phyloP scores from a whole-genome alignment of 2,113 vertebrate species.

The Oceanites oceanicus region DNA sequence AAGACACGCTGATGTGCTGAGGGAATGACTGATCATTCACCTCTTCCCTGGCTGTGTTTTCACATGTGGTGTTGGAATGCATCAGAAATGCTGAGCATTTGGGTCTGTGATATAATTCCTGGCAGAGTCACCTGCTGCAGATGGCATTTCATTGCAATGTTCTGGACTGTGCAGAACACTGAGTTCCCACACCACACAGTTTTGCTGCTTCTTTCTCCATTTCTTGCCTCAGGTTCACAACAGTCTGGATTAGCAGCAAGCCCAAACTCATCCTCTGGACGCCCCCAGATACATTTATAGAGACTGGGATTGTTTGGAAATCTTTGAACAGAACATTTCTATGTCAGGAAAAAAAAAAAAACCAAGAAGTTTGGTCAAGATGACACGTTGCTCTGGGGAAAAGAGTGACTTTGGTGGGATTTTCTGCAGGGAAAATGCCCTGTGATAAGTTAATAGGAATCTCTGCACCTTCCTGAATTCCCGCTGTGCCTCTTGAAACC shows the following conservation, averaged over 20 bases:
- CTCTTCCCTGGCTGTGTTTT: neutral
- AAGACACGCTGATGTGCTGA: neutral
- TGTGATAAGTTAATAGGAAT: neutral
- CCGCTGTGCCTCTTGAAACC: neutral
- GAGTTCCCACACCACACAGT: neutral
- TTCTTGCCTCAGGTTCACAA: neutral
- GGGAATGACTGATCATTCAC: neutral
- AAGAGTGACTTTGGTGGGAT: neutral
- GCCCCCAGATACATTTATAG: neutral
- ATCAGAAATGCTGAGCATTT: neutral
- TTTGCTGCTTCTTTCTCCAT: neutral
- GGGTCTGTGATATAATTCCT: neutral
- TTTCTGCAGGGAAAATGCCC: neutral
- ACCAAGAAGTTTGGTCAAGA: neutral
- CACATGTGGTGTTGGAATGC: neutral
- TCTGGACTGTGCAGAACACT: neutral
- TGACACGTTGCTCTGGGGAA: no score
- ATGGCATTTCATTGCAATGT: accelerated
- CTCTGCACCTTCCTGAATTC: neutral
- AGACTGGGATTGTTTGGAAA: neutral
- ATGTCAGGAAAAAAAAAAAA: neutral
- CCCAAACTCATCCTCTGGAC: neutral
- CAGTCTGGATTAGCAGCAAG: neutral
- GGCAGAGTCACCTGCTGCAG: neutral
- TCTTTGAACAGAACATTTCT: neutral